Conservation (phyloP, 2,113 vertebrate genomes). For the Panthera leo region DNA sequence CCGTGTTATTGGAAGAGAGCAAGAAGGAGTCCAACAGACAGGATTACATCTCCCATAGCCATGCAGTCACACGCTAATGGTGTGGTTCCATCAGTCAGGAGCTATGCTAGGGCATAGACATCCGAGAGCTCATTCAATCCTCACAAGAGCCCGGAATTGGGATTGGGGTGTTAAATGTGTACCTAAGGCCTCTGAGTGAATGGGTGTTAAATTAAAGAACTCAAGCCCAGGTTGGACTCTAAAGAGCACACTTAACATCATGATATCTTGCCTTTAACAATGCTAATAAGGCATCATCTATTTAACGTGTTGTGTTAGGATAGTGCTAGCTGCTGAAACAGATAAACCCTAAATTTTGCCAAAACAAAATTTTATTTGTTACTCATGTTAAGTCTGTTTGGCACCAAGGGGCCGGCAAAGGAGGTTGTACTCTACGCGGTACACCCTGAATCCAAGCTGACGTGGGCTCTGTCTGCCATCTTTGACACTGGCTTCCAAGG, state of each 20-base stretch:
- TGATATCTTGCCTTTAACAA: not conserved
- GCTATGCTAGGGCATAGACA: not conserved
- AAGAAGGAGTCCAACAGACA: not conserved
- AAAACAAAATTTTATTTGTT: conserved; percentile 16
- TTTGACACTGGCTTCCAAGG: not conserved
- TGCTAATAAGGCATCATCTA: not conserved
- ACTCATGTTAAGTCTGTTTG: not conserved
- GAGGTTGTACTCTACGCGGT: not conserved
- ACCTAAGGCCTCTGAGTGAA: not conserved
- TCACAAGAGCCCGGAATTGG: not conserved
- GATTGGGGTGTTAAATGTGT: not conserved
- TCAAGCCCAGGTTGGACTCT: not conserved
- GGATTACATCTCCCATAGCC: not conserved
- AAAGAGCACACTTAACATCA: not conserved
- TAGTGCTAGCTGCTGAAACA: not conserved
- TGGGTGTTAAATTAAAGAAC: not conserved
- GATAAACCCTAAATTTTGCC: not conserved
- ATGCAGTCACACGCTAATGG: not conserved
- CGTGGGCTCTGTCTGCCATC: not conserved
- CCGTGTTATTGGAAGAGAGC: not conserved
- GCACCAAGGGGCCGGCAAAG: not conserved
- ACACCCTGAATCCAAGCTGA: not conserved
- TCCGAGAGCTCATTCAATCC: not conserved
- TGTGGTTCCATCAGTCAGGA: not conserved
- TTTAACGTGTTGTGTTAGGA: not conserved